Evolutionary conservation across 2,797 vertebrate species (phyloP).

Genomic region (Molothrus aeneus): DNA sequence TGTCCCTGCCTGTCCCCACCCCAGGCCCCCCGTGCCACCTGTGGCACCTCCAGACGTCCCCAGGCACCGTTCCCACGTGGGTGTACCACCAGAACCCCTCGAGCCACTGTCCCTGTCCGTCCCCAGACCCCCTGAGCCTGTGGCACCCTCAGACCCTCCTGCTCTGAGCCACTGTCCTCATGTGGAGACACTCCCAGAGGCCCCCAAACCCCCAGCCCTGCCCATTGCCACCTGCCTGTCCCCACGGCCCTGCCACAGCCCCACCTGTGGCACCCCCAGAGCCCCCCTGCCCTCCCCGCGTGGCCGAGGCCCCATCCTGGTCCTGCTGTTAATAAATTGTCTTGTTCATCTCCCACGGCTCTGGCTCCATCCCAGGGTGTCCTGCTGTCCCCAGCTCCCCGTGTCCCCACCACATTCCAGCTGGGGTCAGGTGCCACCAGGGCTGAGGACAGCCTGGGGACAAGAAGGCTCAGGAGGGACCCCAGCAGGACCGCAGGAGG

Average conservation of each 20-base stretch:
- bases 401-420: too few relatives aligned
- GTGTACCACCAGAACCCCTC: background rate
- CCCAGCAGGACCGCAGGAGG: background rate
- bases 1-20: too few relatives aligned
- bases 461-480: background rate
- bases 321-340: background rate
- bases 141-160: background rate
- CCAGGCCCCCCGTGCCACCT: too few relatives aligned
- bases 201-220: too few relatives aligned
- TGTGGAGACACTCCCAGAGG: background rate
- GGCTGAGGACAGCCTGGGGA: background rate
- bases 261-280: too few relatives aligned
- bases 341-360: background rate
- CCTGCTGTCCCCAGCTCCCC: background rate
- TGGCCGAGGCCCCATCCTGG: background rate
- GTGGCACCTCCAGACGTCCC: background rate
- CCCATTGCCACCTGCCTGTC: background rate
- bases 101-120: background rate
- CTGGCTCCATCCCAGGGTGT: background rate
- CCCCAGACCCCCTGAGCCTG: background rate
- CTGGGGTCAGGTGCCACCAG: background rate
- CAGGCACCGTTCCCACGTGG: background rate
- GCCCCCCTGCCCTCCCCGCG: too few relatives aligned
- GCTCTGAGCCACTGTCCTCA: background rate
- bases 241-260: background rate